These are phyloP conservation scores for Apus apus DNA, from an alignment of 2,113 vertebrate species.

Conservation along the genomic window DNA sequence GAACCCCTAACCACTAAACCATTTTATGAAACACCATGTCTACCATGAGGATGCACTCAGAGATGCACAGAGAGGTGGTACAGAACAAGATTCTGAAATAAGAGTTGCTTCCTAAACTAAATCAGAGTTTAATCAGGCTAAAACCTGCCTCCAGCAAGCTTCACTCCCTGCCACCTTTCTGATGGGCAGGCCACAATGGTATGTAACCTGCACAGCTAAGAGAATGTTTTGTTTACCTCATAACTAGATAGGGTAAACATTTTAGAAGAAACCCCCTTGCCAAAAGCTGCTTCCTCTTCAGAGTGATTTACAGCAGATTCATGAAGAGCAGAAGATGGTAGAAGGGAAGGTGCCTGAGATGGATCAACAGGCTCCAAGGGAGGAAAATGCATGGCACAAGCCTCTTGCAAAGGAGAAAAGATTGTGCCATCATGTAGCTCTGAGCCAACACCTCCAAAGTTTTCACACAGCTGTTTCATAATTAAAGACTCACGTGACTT, in stretches of 20 bases:
- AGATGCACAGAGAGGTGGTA: not conserved
- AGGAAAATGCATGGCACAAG: not conserved
- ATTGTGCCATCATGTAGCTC: not conserved
- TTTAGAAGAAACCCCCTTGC: not conserved
- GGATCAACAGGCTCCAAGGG: rapidly evolving
- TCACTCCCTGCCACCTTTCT: not conserved
- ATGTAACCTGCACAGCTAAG: not conserved
- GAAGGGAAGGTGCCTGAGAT: not conserved
- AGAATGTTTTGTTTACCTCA: not conserved
- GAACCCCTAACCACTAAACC: too few relatives aligned
- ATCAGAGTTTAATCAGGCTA: not conserved
- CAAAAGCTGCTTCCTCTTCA: not conserved
- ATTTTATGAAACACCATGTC: too few relatives aligned
- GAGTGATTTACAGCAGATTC: not conserved
- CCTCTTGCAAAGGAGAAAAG: not conserved
- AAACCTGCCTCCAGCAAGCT: not conserved
- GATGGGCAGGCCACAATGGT: not conserved
- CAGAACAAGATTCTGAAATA: not conserved
- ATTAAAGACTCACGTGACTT: not conserved
- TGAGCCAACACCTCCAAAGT: not conserved
- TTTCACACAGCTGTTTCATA: not conserved
- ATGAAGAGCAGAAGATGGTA: not conserved
- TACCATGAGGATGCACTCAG: not conserved
- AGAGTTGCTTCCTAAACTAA: not conserved
- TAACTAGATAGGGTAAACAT: not conserved